Conservation (phyloP, 2,113 vertebrate species). For the Gambusia holbrooki region DNA sequence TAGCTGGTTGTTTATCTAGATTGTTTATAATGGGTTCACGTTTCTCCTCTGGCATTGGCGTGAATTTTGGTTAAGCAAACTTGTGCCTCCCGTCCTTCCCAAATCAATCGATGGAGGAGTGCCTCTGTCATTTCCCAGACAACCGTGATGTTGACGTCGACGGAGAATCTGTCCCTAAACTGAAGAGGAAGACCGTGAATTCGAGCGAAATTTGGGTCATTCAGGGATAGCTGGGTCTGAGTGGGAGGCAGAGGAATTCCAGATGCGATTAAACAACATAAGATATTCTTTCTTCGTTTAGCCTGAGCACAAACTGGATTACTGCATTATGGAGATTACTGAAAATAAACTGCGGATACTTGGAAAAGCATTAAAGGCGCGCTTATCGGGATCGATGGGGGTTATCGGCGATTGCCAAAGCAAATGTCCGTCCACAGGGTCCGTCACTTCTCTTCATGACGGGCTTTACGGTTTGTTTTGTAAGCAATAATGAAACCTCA, state of each 20-base stretch:
- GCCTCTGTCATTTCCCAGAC: background rate
- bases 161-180: background rate
- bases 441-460: too few species aligned
- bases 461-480: too few species aligned
- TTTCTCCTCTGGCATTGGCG: background rate
- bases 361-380: background rate
- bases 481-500: too few species aligned
- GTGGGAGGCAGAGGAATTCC: conserved; percentile 1
- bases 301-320: background rate
- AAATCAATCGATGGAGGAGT: background rate
- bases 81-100: background rate
- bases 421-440: background rate
- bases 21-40: background rate
- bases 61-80: background rate
- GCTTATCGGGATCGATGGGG: background rate
- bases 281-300: background rate
- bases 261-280: background rate
- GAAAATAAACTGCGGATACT: background rate
- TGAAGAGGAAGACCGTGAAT: background rate
- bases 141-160: conserved; percentile 12
- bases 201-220: conserved; percentile 25
- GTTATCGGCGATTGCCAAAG: background rate
- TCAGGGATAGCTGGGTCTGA: conserved; percentile 13
- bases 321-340: background rate
- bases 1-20: too few species aligned